phyloP scores from a whole-genome alignment of 2,113 vertebrate species.

The Dicentrarchus labrax region DNA sequence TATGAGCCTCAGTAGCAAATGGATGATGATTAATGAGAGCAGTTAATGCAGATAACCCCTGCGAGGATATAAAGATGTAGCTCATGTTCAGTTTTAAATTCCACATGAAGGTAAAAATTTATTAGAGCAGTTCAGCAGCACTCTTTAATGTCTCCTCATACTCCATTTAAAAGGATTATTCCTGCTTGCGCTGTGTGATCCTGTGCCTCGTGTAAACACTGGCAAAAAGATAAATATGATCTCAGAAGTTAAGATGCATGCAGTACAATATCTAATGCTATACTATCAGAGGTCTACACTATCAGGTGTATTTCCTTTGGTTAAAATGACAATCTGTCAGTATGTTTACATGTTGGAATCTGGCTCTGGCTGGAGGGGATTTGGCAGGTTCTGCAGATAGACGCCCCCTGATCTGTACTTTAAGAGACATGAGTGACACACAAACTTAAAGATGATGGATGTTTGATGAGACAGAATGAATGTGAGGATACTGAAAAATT shows the following conservation, averaged over 20 bases:
- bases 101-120: background rate
- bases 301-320: background rate
- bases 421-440: background rate
- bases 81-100: constrained; percentile 25
- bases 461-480: background rate
- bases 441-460: background rate
- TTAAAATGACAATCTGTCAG: background rate
- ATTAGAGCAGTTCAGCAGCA: background rate
- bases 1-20: constrained; percentile 17
- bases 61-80: constrained; percentile 10
- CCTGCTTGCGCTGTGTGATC: background rate
- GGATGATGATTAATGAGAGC: constrained; percentile 40
- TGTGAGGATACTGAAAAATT: background rate
- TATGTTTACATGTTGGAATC: background rate
- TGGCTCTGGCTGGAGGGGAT: background rate
- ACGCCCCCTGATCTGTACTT: background rate
- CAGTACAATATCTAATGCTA: background rate
- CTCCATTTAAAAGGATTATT: background rate
- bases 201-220: background rate
- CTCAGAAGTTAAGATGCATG: background rate
- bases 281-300: background rate
- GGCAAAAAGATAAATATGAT: background rate
- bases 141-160: background rate
- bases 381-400: background rate
- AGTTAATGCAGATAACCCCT: constrained; percentile 30